Evolutionary conservation across 2,797 vertebrate species (phyloP).

Genomic region (Ptychadena robeensis): DNA sequence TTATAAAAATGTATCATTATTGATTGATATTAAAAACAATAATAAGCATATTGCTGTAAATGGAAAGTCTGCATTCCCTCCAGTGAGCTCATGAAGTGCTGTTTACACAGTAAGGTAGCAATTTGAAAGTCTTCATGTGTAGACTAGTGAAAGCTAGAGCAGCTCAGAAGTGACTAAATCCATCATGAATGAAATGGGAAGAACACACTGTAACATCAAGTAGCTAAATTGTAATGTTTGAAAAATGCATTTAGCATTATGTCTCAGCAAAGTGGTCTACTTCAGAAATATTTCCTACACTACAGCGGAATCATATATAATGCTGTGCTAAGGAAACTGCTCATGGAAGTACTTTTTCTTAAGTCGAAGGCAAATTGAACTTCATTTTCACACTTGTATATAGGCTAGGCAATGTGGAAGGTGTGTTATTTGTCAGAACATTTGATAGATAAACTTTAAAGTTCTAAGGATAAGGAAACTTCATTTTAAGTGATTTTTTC

Average conservation of each 20-base stretch:
- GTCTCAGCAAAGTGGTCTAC: not conserved
- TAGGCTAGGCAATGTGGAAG: no score
- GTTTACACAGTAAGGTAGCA: conserved; percentile 10
- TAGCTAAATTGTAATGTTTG: conserved; percentile 37
- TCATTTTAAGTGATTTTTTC: no score
- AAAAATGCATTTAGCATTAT: conserved; percentile 28
- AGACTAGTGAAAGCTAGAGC: conserved; percentile 20
- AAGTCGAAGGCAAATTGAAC: not conserved
- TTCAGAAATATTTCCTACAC: conserved; percentile 7
- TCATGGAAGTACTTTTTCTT: conserved; percentile 49
- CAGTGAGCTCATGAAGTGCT: not conserved
- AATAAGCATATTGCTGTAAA: not conserved
- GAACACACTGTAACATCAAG: conserved; percentile 19
- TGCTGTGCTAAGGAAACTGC: not conserved
- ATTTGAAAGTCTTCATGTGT: conserved; percentile 24
- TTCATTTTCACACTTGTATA: not conserved
- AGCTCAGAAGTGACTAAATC: conserved; percentile 25
- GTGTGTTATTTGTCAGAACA: not conserved
- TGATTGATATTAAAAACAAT: not conserved
- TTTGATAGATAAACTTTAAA: not conserved
- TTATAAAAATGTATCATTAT: conserved; percentile 9
- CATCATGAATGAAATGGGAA: conserved; percentile 10
- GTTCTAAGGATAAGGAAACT: not conserved
- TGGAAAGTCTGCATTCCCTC: not conserved
- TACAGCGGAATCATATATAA: not conserved